Evolutionary conservation across 2,113 vertebrate species (phyloP).

Genomic region (Apistogramma diplotaenia): DNA sequence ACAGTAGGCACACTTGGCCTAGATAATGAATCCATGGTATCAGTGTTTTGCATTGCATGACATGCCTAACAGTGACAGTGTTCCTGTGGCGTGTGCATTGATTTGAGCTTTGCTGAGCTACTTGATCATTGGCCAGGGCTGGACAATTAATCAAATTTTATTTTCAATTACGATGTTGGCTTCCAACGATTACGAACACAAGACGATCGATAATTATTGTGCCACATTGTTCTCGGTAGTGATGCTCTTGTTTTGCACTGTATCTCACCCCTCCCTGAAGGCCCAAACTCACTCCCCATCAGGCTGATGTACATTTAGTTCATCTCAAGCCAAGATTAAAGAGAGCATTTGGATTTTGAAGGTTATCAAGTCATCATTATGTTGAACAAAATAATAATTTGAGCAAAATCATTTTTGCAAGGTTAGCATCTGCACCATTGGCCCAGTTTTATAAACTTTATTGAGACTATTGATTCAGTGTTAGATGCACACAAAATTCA

Average conservation of each 20-base stretch:
- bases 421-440: neutral
- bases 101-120: conserved; percentile 16
- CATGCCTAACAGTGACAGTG: conserved; percentile 13
- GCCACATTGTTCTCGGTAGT: neutral
- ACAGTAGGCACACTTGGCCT: conserved; percentile 43
- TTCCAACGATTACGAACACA: neutral
- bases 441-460: neutral
- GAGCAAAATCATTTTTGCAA: neutral
- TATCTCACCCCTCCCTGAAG: neutral
- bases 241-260: neutral
- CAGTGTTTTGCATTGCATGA: conserved; percentile 32
- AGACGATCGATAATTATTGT: neutral
- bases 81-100: conserved; percentile 19
- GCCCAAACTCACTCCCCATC: neutral
- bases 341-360: neutral
- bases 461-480: conserved; percentile 33
- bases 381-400: neutral
- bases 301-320: neutral
- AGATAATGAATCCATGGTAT: conserved; percentile 42
- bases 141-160: neutral
- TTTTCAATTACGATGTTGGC: neutral
- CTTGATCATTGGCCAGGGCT: conserved; percentile 29
- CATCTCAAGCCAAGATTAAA: neutral
- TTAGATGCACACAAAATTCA: neutral
- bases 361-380: neutral